Conservation (phyloP, 2,113 vertebrate species). For the Naja naja region DNA sequence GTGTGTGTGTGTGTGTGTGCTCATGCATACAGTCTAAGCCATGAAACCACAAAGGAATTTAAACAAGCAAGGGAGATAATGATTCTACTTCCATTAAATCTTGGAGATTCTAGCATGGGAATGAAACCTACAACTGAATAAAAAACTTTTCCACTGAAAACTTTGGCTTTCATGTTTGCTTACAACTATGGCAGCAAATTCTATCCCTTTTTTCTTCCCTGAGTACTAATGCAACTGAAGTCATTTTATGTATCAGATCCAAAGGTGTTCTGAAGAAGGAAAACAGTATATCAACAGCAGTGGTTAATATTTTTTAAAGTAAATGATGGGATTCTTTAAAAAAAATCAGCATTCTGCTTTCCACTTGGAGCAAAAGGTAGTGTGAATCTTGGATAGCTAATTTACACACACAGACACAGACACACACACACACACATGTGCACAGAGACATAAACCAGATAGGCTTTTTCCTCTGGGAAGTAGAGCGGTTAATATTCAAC, state of each 20-base stretch:
- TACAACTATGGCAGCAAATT: not conserved
- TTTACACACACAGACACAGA: constrained; percentile 69
- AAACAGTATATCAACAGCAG: not conserved
- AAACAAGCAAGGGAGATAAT: not conserved
- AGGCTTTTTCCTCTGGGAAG: constrained; percentile 79
- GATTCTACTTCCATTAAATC: not conserved
- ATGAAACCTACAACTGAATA: not conserved
- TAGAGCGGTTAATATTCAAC: constrained; percentile 93
- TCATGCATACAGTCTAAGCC: not conserved
- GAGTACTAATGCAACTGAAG: not conserved
- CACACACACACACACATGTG: constrained; percentile 64
- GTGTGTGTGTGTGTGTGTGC: too few relatives aligned
- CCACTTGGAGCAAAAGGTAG: constrained; percentile 35
- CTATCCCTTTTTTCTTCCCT: not conserved
- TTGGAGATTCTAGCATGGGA: not conserved
- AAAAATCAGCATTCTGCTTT: not conserved
- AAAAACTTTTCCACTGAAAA: not conserved
- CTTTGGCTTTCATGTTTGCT: not conserved
- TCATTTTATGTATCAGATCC: not conserved
- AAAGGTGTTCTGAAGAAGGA: not conserved
- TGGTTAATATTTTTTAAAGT: not conserved
- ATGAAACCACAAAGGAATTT: not conserved
- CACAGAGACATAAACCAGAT: constrained; percentile 56
- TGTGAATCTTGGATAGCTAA: constrained; percentile 62
- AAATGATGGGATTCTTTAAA: constrained; percentile 33